phyloP scores from a whole-genome alignment of 2,113 vertebrate species.

The Plestiodon gilberti region DNA sequence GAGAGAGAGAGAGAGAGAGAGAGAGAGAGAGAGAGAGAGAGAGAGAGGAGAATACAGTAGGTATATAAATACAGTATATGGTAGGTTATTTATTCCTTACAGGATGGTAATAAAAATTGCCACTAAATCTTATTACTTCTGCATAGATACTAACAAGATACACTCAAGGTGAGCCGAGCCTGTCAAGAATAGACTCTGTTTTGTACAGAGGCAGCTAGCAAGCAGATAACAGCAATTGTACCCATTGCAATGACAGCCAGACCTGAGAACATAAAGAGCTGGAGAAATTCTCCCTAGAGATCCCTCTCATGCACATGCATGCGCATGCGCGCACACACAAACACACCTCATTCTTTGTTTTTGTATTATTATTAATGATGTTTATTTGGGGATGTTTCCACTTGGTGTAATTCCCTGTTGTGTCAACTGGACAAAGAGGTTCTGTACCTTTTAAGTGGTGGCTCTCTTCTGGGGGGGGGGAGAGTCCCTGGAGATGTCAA shows the following conservation, averaged over 20 bases:
- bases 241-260: accelerated
- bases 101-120: constrained; percentile 2
- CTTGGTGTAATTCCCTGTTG: too few relatives aligned
- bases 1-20: not conserved
- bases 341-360: too few relatives aligned
- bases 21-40: not conserved
- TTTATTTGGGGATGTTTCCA: too few relatives aligned
- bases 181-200: not conserved
- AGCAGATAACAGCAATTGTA: not conserved
- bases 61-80: accelerated
- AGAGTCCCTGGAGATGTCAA: too few relatives aligned
- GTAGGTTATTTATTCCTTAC: not conserved
- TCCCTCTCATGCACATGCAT: too few relatives aligned
- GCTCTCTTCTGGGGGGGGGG: too few relatives aligned
- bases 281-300: not conserved
- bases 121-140: not conserved
- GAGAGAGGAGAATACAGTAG: too few relatives aligned
- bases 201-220: accelerated
- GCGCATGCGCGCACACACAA: too few relatives aligned
- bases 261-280: accelerated
- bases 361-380: too few relatives aligned
- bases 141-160: not conserved
- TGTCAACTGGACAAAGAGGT: too few relatives aligned
- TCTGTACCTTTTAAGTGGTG: too few relatives aligned
- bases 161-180: not conserved